phyloP scores from a whole-genome alignment of 2,797 vertebrate genomes.

The Cyclopterus lumpus region DNA sequence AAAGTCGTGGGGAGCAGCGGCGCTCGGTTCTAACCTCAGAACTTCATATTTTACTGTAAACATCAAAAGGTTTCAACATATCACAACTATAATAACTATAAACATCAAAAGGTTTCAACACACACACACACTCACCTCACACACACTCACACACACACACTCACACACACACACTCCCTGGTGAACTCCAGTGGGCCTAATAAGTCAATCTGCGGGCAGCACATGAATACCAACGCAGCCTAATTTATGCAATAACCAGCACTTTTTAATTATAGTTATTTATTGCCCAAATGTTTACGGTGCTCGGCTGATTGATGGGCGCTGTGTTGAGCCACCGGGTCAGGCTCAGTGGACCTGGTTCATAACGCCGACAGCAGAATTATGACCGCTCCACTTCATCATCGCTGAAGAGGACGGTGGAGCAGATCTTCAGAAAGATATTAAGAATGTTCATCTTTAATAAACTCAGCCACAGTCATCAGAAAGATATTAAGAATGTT shows the following conservation, averaged over 20 bases:
- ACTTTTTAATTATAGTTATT: constrained; percentile 82
- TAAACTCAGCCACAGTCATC: too few species aligned
- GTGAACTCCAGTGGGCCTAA: constrained; percentile 64
- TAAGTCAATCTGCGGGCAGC: constrained; percentile 80
- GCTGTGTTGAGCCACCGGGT: constrained; percentile 62
- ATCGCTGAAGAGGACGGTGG: constrained; percentile 8
- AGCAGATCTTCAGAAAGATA: too few species aligned
- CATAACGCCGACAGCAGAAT: constrained; percentile 68
- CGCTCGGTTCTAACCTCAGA: too few species aligned
- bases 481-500: too few species aligned
- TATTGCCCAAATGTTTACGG: constrained; percentile 76
- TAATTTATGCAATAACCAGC: constrained; percentile 84
- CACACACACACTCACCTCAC: constrained; percentile 17
- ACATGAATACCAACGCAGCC: constrained; percentile 83
- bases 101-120: too few species aligned
- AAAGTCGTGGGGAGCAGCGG: too few species aligned
- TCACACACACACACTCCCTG: constrained; percentile 30
- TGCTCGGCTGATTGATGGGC: constrained; percentile 75
- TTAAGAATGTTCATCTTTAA: too few species aligned
- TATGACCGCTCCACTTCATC: constrained; percentile 68
- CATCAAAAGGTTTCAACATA: too few species aligned
- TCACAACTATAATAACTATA: too few species aligned
- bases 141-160: constrained; percentile 8
- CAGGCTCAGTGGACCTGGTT: constrained; percentile 67
- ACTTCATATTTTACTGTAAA: background rate